Base-by-base conservation (phyloP, 2,888 invertebrate species). In the Melieria omissa region DNA sequence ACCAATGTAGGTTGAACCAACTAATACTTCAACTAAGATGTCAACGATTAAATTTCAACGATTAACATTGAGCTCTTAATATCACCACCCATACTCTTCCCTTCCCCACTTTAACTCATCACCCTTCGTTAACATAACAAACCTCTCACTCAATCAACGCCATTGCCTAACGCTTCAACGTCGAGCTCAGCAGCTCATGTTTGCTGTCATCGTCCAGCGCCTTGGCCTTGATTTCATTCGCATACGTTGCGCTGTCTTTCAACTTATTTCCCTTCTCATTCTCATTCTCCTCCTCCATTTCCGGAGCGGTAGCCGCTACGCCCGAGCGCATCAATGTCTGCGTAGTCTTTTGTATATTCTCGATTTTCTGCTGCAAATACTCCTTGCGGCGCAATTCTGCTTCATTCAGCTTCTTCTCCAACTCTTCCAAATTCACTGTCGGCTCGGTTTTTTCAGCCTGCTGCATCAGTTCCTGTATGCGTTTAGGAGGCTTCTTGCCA, bases 381-480 rank as follows among this genome's bases (percentile, higher is more conserved):
- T 91, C 89, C 78, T 90, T 89, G 70, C 93, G 89, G 73, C 94
- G 88, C 74, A 89, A 89, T 79, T 93, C 93, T 0, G 93, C 94
- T 73, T 92, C 92, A 29, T 92, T 92, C 74, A 93, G 87, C 80
- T 92, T 93, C 80, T 91, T 92, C 80, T 91, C 90, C 46, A 93
- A 88, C 74, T 91, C 90, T 42, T 91, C 90, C 57, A 92, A 85
- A 49, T 90, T 89, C 8, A 75, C 57, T 77, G 90, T 88, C 29
- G 89, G 89, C 0, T 89, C 85, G 65, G 88, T 88, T 4, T 90
- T 89, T 49, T 78, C 74, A 45, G 81, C 80, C 71, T 82, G 80
- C 54, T 92, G 92, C 78, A 93, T 89, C 57, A 93, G 84, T 74
- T 92, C 87, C 81, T 92, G 92, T 49, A 93, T 86, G 71, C 92